Evolutionary conservation across 2,797 vertebrate genomes (phyloP).

Genomic region (Sebastes miniatus): DNA sequence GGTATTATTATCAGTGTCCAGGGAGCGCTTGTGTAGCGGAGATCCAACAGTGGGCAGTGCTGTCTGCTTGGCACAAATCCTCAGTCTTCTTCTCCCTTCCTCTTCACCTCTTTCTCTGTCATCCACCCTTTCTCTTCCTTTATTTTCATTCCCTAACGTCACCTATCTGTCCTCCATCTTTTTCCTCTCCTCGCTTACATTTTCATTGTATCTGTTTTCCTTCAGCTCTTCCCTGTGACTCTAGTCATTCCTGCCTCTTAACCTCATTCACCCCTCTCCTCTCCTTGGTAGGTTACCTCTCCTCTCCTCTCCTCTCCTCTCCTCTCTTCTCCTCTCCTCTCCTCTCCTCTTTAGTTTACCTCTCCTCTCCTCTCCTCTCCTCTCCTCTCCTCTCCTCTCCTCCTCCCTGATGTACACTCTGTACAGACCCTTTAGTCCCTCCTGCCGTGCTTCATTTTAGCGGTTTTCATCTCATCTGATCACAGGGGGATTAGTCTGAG

Average conservation of each 20-base stretch:
- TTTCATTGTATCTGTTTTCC: neutral
- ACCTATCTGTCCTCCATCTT: neutral
- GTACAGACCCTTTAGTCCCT: conserved; percentile 21
- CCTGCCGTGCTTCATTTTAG: conserved; percentile 43
- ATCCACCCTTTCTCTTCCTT: neutral
- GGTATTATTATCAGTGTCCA: conserved; percentile 60
- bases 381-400: neutral
- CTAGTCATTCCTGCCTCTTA: neutral
- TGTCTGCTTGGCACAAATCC: conserved; percentile 49
- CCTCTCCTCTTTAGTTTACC: neutral
- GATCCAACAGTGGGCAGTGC: conserved; percentile 52
- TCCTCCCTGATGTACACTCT: conserved; percentile 3
- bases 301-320: neutral
- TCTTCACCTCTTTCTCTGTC: neutral
- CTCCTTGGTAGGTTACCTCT: neutral
- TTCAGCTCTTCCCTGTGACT: neutral
- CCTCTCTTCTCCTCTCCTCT: conserved; percentile 1
- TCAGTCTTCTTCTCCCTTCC: neutral
- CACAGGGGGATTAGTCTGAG: conserved; percentile 54
- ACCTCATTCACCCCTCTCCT: neutral
- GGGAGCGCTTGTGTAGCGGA: conserved; percentile 58
- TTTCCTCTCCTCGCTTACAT: neutral
- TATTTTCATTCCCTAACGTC: conserved; percentile 6
- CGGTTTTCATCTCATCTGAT: conserved; percentile 61
- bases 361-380: conserved; percentile 2